A percentile compares a stretch with the other conserved stretches of the same genome.
These are phyloP conservation scores for Eilema depressum DNA, from an alignment of 2,888 invertebrate species.

Conservation along the genomic window DNA sequence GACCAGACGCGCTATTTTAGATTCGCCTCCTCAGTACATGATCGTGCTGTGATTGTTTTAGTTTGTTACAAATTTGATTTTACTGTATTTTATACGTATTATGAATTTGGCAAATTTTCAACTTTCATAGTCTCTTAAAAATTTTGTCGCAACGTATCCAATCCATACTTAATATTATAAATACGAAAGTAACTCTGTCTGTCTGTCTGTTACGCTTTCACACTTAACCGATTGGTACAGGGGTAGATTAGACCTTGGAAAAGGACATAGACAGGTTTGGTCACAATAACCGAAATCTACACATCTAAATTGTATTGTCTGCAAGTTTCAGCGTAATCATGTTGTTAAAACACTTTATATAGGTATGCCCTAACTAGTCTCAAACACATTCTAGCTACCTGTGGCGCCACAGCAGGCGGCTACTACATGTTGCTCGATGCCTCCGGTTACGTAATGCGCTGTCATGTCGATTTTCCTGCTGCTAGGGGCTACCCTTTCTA, in stretches of 20 bases:
- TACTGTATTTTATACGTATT: neutral
- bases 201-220: too few relatives aligned
- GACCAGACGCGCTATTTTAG: constrained; percentile 77
- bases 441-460: neutral
- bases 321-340: neutral
- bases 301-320: neutral
- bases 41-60: constrained; percentile 37
- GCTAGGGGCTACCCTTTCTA: neutral
- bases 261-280: too few relatives aligned
- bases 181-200: too few relatives aligned
- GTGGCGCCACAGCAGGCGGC: neutral
- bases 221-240: too few relatives aligned
- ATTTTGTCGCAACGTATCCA: too few relatives aligned
- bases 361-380: neutral
- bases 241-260: too few relatives aligned
- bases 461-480: neutral
- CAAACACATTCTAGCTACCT: neutral
- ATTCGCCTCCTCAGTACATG: constrained; percentile 70
- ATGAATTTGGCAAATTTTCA: neutral
- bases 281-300: too few relatives aligned
- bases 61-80: constrained; percentile 16
- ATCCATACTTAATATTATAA: too few relatives aligned
- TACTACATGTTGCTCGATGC: neutral
- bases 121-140: too few relatives aligned
- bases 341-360: neutral